phyloP scores from a whole-genome alignment of 2,888 invertebrate species.

The Nomada ferruginata region DNA sequence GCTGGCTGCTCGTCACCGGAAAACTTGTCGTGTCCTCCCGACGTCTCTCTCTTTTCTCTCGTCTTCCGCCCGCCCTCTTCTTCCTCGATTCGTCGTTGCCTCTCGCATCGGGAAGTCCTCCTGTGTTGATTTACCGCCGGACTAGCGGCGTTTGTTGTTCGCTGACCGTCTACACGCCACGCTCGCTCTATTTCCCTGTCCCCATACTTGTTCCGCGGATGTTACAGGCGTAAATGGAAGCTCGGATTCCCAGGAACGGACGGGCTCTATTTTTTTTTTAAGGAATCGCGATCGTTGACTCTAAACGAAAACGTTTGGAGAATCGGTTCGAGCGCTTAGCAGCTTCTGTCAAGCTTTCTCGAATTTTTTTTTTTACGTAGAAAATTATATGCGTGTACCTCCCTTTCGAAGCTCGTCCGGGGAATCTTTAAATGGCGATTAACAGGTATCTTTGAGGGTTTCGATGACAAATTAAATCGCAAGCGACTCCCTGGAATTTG shows the following conservation, averaged over 20 bases:
- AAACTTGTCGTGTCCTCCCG: slow-evolving; percentile 71
- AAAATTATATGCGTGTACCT: too few relatives aligned
- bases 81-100: slow-evolving; percentile 35
- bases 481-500: not conserved
- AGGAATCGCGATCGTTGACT: not conserved
- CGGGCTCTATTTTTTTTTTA: not conserved
- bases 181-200: slow-evolving; percentile 52
- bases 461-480: not conserved
- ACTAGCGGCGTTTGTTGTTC: slow-evolving; percentile 66
- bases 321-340: not conserved
- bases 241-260: not conserved
- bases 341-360: too few relatives aligned
- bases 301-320: not conserved
- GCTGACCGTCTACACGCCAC: slow-evolving; percentile 60
- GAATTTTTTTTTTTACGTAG: not conserved
- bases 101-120: slow-evolving; percentile 60
- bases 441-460: not conserved
- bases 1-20: slow-evolving; percentile 71
- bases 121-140: slow-evolving; percentile 77
- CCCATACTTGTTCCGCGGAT: slow-evolving; percentile 22
- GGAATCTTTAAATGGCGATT: not conserved
- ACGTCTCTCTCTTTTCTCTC: slow-evolving; percentile 50
- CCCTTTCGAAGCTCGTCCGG: too few relatives aligned
- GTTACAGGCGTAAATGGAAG: slow-evolving; percentile 33
- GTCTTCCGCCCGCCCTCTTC: slow-evolving; percentile 39